Percentiles rank a stretch among this genome's conserved stretches.
Evolutionary conservation across 2,797 vertebrate genomes (phyloP).

Genomic region (Danio aesculapii): DNA sequence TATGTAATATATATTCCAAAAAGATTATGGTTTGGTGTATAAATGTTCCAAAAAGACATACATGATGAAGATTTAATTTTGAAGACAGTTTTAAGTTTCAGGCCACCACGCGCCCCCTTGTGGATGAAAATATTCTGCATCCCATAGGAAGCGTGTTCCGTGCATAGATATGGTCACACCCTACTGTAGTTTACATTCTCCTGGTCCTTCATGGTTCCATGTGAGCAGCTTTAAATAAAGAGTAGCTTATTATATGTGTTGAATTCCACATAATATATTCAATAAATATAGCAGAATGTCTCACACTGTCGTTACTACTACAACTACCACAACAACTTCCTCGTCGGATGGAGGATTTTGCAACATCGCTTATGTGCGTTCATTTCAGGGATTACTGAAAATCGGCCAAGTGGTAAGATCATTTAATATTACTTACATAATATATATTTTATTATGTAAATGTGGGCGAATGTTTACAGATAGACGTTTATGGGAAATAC

Average conservation of each 20-base stretch:
- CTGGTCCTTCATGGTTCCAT: neutral
- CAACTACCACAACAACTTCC: slow-evolving; percentile 51
- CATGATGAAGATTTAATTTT: neutral
- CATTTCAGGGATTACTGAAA: slow-evolving; percentile 85
- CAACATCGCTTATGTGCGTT: slow-evolving; percentile 80
- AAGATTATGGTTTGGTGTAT: neutral
- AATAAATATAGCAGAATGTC: slow-evolving; percentile 67
- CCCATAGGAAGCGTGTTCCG: neutral
- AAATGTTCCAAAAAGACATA: neutral
- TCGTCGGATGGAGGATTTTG: slow-evolving; percentile 60
- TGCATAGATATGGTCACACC: slow-evolving; percentile 17
- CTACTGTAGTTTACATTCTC: neutral
- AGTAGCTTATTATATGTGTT: neutral
- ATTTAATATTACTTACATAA: neutral
- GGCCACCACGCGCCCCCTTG: neutral
- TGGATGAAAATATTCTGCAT: neutral
- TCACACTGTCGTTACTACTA: slow-evolving; percentile 70
- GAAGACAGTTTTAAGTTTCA: neutral
- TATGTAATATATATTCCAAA: neutral
- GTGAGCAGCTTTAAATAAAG: neutral
- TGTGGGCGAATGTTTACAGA: neutral
- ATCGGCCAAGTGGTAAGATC: slow-evolving; percentile 89
- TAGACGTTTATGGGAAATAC: neutral
- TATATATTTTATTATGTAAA: neutral
- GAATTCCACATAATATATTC: neutral